Conservation (phyloP, 2,113 vertebrate genomes). For the Corapipo altera region DNA sequence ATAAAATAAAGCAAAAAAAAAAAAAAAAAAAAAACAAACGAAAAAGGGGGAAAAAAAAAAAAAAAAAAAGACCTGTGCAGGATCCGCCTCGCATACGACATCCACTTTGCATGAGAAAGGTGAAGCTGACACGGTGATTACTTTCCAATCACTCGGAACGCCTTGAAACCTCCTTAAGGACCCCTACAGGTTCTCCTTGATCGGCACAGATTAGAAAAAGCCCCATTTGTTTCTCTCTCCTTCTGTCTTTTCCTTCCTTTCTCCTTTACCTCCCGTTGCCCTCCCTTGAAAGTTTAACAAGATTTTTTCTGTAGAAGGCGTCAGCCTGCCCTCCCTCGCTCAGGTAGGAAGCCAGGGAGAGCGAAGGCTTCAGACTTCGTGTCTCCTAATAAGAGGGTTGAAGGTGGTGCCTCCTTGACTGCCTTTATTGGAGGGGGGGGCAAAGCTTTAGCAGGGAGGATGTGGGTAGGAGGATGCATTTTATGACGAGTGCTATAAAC, state of each 20-base stretch:
- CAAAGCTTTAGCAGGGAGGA: not conserved
- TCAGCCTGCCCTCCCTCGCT: not conserved
- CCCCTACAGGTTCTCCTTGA: slow-evolving; percentile 62
- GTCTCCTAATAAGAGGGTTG: not conserved
- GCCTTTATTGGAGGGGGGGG: not conserved
- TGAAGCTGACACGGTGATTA: slow-evolving; percentile 89
- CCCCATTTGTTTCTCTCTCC: slow-evolving; percentile 57
- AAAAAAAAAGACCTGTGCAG: slow-evolving; percentile 72
- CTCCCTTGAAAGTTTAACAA: slow-evolving; percentile 41
- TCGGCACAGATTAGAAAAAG: slow-evolving; percentile 68
- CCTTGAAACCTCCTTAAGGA: slow-evolving; percentile 75
- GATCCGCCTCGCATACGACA: slow-evolving; percentile 88
- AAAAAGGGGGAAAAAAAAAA: not conserved
- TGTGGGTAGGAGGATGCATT: slow-evolving; percentile 55
- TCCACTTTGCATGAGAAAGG: slow-evolving; percentile 92
- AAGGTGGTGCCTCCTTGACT: slow-evolving; percentile 30
- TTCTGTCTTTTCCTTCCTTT: not conserved
- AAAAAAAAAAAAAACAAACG: not conserved
- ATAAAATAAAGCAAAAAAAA: not conserved
- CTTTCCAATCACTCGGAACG: slow-evolving; percentile 85
- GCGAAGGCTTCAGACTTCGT: not conserved
- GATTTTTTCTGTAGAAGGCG: not conserved
- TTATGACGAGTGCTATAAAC: slow-evolving; percentile 61
- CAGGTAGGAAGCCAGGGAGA: slow-evolving; percentile 45
- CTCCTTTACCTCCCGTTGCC: not conserved